phyloP scores from a whole-genome alignment of 1,140 invertebrate species.

The Acromyrmex echinatior region DNA sequence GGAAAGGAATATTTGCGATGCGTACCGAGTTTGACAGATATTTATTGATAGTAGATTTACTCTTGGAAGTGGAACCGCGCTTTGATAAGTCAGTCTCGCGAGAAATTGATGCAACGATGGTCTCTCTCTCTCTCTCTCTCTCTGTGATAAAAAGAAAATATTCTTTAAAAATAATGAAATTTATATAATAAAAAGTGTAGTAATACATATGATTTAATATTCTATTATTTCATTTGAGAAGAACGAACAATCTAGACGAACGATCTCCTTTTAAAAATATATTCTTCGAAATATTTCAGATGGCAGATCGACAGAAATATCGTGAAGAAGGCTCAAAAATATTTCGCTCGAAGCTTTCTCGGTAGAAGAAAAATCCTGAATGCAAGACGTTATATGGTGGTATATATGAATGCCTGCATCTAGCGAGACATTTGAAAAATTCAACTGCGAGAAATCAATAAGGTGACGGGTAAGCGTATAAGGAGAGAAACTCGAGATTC shows the following conservation, averaged over 20 bases:
- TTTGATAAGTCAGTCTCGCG: slow-evolving; percentile 2
- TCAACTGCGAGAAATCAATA: slow-evolving; percentile 4
- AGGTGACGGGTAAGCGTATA: not conserved
- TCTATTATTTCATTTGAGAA: not conserved
- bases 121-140: not conserved
- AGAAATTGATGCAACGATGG: slow-evolving; percentile 24
- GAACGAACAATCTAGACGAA: not conserved
- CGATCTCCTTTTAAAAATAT: not conserved
- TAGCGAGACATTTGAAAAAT: slow-evolving; percentile 19
- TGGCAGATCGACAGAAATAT: slow-evolving; percentile 20
- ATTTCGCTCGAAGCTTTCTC: slow-evolving; percentile 10
- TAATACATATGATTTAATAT: not conserved
- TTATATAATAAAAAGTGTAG: not conserved
- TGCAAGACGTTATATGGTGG: not conserved
- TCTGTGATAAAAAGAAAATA: not conserved
- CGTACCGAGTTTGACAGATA: slow-evolving; percentile 37
- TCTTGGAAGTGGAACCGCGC: not conserved
- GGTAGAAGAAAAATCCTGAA: slow-evolving; percentile 20
- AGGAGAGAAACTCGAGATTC: not conserved
- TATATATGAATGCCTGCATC: not conserved
- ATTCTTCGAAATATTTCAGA: not conserved
- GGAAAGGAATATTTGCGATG: slow-evolving; percentile 56
- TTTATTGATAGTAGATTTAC: slow-evolving; percentile 55
- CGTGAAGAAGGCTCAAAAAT: slow-evolving; percentile 3
- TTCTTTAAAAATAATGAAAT: not conserved